Evolutionary conservation across 2,888 invertebrate species (phyloP).

Genomic region (Noctuana brunneofusca): DNA sequence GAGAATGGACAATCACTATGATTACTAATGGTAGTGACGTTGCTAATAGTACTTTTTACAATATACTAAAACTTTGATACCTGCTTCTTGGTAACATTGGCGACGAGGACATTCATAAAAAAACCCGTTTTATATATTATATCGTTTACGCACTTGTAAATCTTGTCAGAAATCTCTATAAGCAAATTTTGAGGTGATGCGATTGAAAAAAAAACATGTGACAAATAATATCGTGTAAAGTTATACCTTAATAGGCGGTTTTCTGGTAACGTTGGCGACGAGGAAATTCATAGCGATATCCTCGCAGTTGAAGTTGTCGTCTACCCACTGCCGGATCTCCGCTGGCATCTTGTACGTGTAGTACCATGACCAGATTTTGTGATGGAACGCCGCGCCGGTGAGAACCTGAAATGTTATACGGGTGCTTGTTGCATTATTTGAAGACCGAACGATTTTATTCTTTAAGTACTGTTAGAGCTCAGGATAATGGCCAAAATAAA

Average conservation of each 20-base stretch:
- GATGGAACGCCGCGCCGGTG: constrained; percentile 98
- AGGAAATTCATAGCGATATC: constrained; percentile 99
- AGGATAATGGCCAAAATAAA: too few relatives aligned
- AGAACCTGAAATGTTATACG: constrained; percentile 82
- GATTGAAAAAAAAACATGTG: background rate
- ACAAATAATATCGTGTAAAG: background rate
- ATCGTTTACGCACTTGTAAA: background rate
- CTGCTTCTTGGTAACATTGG: background rate
- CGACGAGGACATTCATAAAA: background rate
- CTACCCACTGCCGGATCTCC: constrained; percentile 94
- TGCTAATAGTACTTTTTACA: too few relatives aligned
- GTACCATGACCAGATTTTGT: constrained; percentile 97
- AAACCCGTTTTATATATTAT: background rate
- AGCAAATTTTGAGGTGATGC: background rate
- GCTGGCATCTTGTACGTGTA: constrained; percentile 95
- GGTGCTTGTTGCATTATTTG: too few relatives aligned
- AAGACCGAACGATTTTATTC: too few relatives aligned
- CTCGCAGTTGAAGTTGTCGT: constrained; percentile 98
- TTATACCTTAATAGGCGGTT: constrained; percentile 85
- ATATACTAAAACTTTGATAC: too few relatives aligned
- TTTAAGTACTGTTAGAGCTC: too few relatives aligned
- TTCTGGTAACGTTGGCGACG: constrained; percentile 95
- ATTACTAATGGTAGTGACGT: too few relatives aligned
- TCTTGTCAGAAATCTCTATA: background rate
- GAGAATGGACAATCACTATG: too few relatives aligned